Base-by-base conservation (phyloP, 1,140 invertebrate species). In the Formica exsecta region DNA sequence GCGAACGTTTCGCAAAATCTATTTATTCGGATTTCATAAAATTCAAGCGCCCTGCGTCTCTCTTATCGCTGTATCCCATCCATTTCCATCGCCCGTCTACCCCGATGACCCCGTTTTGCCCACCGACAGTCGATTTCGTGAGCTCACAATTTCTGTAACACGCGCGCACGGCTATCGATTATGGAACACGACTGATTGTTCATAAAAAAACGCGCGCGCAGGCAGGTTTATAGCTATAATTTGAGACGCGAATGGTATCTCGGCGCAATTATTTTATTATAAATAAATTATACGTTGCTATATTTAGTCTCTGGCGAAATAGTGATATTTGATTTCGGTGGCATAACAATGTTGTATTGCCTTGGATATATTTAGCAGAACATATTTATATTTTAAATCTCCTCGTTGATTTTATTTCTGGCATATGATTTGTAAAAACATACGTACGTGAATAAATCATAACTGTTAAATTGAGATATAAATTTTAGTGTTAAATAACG, bases 91-190 rank as follows among this genome's bases (percentile, higher is more conserved):
- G 62, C 85, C 48, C 48, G 66, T 64, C 57, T 41, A 70, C 48
- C 25, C 19, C 68, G 57, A 76, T 85, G 88, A 87, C 88, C 85
- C 41, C 44, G 48, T 90, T 90, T 68, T 51, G 61, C 44, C 54
- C 66, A 54, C 44, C 73, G 66, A 70, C 79, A 73, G 66, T 89
- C 89, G 87, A 89, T 90, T 90, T 87, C 87, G 87, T 77, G 89
- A 87, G 77, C 65, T 84, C 54, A 79, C 79, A 80, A 89, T 89
- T 90, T 90, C 89, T 89, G 68, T 25, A 75, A 86, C 71, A 19
- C 64, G 48, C 54, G 65, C 44, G 61, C 59, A 87, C 81, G 44
- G 36, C 73, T 54, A 87, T 90, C 59, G 85, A 89, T 77, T 89
- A 87, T 68, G 65, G 85, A 89, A 73, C 61, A 80, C 70, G 25